phyloP scores from a whole-genome alignment of 2,797 vertebrate species.

The Coendou prehensilis region DNA sequence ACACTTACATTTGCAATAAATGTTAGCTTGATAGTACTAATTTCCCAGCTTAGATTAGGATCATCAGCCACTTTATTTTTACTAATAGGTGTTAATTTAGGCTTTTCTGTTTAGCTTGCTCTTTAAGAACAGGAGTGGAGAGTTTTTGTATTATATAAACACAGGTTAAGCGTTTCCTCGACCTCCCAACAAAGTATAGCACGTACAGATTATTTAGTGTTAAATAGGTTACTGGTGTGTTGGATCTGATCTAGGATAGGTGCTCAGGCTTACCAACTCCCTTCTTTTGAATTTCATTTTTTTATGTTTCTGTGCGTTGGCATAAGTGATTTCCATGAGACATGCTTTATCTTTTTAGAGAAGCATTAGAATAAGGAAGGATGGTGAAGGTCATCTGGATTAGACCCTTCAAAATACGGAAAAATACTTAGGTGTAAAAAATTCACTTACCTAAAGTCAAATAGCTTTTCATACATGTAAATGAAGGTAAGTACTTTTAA shows the following conservation, averaged over 20 bases:
- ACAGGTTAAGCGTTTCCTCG: background rate
- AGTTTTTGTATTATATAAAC: background rate
- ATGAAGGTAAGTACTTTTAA: background rate
- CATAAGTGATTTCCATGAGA: background rate
- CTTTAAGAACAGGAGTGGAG: slow-evolving; percentile 41
- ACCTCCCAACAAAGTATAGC: background rate
- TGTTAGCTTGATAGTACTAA: slow-evolving; percentile 16
- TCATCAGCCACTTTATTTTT: background rate
- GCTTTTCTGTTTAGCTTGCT: background rate
- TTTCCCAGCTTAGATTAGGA: background rate
- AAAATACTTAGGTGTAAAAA: slow-evolving; percentile 43
- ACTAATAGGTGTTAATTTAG: background rate
- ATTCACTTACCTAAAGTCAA: background rate
- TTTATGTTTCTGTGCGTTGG: slow-evolving; percentile 5
- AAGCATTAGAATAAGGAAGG: slow-evolving; percentile 15
- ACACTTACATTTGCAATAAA: slow-evolving; percentile 25
- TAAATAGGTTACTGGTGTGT: background rate
- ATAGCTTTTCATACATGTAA: slow-evolving; percentile 37
- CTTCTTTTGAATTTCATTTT: slow-evolving; percentile 28
- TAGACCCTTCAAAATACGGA: background rate
- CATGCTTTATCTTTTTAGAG: background rate
- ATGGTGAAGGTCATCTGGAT: background rate
- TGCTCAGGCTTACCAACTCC: background rate
- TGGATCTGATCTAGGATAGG: background rate
- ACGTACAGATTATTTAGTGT: background rate